Evolutionary conservation across 2,888 invertebrate genomes (phyloP).

Genomic region (Zeuzera pyrina): DNA sequence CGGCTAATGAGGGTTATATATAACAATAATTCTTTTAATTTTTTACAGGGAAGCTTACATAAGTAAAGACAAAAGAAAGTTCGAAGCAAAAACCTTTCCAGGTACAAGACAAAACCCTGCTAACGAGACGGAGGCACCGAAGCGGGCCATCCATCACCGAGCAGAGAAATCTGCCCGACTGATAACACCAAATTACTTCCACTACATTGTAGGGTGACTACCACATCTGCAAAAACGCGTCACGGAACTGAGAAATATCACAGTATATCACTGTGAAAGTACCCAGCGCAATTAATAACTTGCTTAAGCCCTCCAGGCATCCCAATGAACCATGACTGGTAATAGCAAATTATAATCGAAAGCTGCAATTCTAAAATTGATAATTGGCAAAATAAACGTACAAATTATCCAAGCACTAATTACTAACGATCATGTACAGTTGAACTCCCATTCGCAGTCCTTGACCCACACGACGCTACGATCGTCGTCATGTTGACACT

Average conservation of each 20-base stretch:
- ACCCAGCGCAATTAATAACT: slow-evolving; percentile 50
- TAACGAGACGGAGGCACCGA: slow-evolving; percentile 35
- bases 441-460: no score
- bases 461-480: no score
- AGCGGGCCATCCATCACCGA: slow-evolving; percentile 28
- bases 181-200: slow-evolving; percentile 45
- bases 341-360: slow-evolving; percentile 51
- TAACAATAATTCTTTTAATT: background rate
- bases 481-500: slow-evolving; percentile 31
- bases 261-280: no score
- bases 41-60: background rate
- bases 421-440: no score
- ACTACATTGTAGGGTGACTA: slow-evolving; percentile 29
- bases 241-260: no score
- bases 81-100: slow-evolving; percentile 18
- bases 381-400: slow-evolving; percentile 39
- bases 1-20: background rate
- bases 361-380: slow-evolving; percentile 47
- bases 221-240: slow-evolving; percentile 35
- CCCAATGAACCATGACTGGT: slow-evolving; percentile 40
- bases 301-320: slow-evolving; percentile 36
- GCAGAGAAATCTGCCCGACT: slow-evolving; percentile 33
- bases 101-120: slow-evolving; percentile 22
- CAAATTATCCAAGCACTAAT: no score
- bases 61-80: slow-evolving; percentile 18